Evolutionary conservation across 2,113 vertebrate species (phyloP).

Genomic region (Boulengeromyrus knoepffleri): DNA sequence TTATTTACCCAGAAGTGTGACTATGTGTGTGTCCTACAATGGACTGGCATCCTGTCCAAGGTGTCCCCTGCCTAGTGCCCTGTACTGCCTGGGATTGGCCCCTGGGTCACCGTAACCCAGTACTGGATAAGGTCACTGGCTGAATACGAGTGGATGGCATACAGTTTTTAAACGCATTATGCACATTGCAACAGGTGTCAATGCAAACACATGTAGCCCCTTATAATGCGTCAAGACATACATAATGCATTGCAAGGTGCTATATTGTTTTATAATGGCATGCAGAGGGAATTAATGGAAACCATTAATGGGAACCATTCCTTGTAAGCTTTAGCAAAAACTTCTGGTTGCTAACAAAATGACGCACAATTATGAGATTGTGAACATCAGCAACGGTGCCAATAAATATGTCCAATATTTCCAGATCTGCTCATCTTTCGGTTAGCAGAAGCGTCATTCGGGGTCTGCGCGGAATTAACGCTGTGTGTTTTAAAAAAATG

Average conservation of each 20-base stretch:
- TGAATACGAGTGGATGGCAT: not conserved
- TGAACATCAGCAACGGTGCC: not conserved
- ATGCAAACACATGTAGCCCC: not conserved
- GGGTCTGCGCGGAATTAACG: not conserved
- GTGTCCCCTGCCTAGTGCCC: not conserved
- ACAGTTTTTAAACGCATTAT: not conserved
- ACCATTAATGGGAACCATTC: not conserved
- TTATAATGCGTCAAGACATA: not conserved
- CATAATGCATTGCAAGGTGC: not conserved
- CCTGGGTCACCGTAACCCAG: not conserved
- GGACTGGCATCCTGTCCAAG: not conserved
- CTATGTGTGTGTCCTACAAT: not conserved
- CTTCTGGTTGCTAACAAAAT: not conserved
- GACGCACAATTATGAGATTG: not conserved
- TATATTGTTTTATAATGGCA: not conserved
- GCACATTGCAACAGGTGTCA: not conserved
- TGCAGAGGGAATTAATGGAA: not conserved
- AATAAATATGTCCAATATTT: not conserved
- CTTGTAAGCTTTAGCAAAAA: not conserved
- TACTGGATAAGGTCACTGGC: not conserved
- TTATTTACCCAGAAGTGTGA: not conserved
- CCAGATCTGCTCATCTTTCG: not conserved
- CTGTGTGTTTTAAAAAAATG: not conserved
- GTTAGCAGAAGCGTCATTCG: not conserved
- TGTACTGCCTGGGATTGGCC: not conserved